phyloP scores from a whole-genome alignment of 2,888 invertebrate genomes.

The Polydrusus pterygomalis region DNA sequence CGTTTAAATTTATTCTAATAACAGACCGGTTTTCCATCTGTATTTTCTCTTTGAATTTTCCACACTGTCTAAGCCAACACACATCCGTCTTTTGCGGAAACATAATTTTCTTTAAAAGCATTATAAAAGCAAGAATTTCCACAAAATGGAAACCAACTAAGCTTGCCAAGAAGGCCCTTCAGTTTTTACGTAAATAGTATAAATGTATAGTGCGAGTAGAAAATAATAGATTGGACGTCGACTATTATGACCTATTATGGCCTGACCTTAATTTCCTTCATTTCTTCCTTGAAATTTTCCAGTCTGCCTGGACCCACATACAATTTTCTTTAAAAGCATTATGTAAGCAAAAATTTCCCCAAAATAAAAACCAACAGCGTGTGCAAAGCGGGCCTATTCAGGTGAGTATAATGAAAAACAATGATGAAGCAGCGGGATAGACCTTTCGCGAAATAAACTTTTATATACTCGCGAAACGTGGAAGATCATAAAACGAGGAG shows the following conservation, averaged over 20 bases:
- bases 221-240: too few relatives aligned
- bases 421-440: constrained; percentile 8
- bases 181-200: too few relatives aligned
- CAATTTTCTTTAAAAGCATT: constrained; percentile 19
- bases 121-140: background rate
- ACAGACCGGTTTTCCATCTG: background rate
- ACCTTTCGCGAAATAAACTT: background rate
- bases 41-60: background rate
- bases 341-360: constrained; percentile 22
- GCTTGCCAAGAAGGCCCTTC: background rate
- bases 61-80: constrained; percentile 1
- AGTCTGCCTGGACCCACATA: background rate
- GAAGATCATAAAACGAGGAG: too few relatives aligned
- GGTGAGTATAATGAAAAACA: constrained; percentile 15
- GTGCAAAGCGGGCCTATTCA: constrained; percentile 25
- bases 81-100: background rate
- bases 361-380: constrained; percentile 17
- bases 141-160: background rate
- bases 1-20: too few relatives aligned
- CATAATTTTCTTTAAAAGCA: background rate
- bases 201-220: too few relatives aligned
- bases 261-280: too few relatives aligned
- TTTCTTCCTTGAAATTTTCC: too few relatives aligned
- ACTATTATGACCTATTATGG: too few relatives aligned
- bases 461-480: too few relatives aligned